Evolutionary conservation across 2,888 invertebrate species (phyloP).

Genomic region (Cephus pygmeus): DNA sequence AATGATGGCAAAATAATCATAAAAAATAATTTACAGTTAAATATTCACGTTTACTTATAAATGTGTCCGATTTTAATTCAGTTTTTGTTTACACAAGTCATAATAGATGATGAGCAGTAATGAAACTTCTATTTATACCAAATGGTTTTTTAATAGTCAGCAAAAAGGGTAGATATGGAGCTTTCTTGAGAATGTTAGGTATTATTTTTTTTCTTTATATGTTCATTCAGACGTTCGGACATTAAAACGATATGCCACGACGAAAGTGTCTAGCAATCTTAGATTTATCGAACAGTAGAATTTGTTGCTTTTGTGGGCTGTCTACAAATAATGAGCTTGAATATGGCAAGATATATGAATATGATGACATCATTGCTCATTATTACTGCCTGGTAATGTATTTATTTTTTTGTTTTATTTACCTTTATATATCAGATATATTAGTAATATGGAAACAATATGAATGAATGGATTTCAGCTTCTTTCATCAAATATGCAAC

Average conservation of each 20-base stretch:
- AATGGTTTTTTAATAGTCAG: neutral
- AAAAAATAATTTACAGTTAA: neutral
- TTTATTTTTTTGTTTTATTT: neutral
- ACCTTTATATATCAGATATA: neutral
- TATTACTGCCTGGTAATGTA: conserved; percentile 79
- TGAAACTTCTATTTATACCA: neutral
- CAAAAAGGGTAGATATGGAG: neutral
- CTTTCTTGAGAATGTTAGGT: too few relatives aligned
- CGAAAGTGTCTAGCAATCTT: neutral
- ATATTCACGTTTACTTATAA: neutral
- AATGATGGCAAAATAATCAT: neutral
- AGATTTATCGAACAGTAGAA: conserved; percentile 39
- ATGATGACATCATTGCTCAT: conserved; percentile 73
- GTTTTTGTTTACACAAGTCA: neutral
- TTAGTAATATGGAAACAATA: neutral
- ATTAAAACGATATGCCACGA: neutral
- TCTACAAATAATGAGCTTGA: conserved; percentile 69
- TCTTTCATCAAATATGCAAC: conserved; percentile 76
- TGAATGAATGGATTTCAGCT: conserved; percentile 68
- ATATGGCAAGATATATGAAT: conserved; percentile 71
- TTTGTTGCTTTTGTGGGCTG: conserved; percentile 70
- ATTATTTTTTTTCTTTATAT: neutral
- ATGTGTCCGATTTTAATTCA: neutral
- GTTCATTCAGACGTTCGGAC: neutral
- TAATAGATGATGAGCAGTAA: neutral